These are phyloP conservation scores for Cancer borealis DNA, from an alignment of 2,888 invertebrate genomes.

Conservation along the genomic window DNA sequence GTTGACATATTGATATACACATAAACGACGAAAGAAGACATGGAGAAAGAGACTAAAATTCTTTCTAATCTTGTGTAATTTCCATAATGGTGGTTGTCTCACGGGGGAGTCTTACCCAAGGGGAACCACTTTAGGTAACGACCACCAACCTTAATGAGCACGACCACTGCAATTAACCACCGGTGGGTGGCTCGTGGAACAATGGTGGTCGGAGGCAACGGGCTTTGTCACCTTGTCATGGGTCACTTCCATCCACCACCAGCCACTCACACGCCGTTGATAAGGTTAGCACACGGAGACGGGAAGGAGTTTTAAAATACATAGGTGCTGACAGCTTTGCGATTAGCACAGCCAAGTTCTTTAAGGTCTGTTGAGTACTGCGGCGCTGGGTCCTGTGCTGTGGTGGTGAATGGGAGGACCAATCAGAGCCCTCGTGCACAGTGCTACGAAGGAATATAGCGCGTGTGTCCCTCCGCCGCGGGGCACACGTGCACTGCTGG, in stretches of 20 bases:
- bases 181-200: not conserved
- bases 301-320: no score
- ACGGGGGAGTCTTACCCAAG: not conserved
- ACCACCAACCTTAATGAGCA: not conserved
- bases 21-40: not conserved
- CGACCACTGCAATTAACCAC: not conserved
- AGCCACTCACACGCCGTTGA: not conserved
- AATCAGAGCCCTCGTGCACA: not conserved
- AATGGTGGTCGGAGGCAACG: not conserved
- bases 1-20: not conserved
- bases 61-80: not conserved
- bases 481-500: not conserved
- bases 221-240: not conserved
- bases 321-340: no score
- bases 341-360: no score
- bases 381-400: not conserved
- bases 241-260: not conserved
- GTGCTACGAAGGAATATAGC: not conserved
- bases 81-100: conserved; percentile 25
- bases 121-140: not conserved
- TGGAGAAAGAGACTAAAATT: not conserved
- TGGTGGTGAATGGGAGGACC: not conserved
- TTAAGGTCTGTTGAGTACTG: not conserved
- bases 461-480: not conserved
- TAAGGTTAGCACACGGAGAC: no score